Evolutionary conservation across 1,140 invertebrate species (phyloP), one percentile per base, ranked within the genome.

Genomic region (Nephotettix cincticeps): DNA sequence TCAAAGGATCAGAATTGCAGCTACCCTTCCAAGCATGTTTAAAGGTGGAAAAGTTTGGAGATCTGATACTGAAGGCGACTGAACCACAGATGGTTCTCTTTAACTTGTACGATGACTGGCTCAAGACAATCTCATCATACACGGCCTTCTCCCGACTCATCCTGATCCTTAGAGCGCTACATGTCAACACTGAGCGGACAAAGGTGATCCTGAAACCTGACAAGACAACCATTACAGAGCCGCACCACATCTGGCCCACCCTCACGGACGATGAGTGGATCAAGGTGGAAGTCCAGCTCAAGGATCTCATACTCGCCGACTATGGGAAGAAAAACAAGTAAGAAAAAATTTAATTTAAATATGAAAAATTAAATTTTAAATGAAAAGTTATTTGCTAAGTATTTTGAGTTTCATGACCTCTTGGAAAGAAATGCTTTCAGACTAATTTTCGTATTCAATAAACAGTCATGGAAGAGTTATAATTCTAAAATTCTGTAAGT

Each of bases 31-130:
- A 99, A 80, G 96, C 96, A 14, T 99, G 97, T 83, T 86, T 99
- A 1, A 99, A 99, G 81, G 96, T 99, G 25, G 98, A 99, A 83
- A 99, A 99, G 82, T 99, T 99, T 81, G 98, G 98, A 72, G 98
- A 99, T 84, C 83, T 99, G 0, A 99, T 99, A 79, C 83, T 99
- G 11, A 99, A 99, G 82, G 98, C 98, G 1, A 99, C 97, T 0
- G 98, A 99, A 80, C 98, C 98, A 0, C 98, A 99, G 81, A 99
- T 99, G 98, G 97, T 99, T 6, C 83, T 99, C 0, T 99, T 99
- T 83, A 99, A 99, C 84, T 84, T 99, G 1, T 99, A 99, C 77
- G 98, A 99, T 82, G 98, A 99, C 82, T 99, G 98, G 98, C 82
- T 99, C 4, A 99, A 99, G 80, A 96, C 94, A 0, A 96, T 97